These are phyloP conservation scores for Cyprinodon tularosa DNA, from an alignment of 2,113 vertebrate genomes.

Conservation along the genomic window DNA sequence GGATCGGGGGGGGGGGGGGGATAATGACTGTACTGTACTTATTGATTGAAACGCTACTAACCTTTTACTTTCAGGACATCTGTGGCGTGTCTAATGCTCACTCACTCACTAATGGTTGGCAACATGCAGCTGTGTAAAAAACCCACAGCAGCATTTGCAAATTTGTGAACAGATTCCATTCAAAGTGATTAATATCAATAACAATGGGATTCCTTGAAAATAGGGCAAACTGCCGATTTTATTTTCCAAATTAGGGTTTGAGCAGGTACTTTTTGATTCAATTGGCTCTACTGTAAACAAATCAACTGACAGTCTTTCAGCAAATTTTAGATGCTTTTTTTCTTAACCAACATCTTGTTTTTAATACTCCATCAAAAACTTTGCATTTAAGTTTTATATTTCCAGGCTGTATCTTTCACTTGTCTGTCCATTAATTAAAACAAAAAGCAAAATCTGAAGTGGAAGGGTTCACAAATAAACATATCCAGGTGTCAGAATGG, in stretches of 20 bases:
- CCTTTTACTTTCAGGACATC: slow-evolving; percentile 60
- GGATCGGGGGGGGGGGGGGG: slow-evolving; percentile 58
- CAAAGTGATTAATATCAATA: neutral
- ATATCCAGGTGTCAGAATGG: too few relatives aligned
- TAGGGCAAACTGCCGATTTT: too few relatives aligned
- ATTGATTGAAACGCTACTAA: slow-evolving; percentile 61
- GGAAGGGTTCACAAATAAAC: too few relatives aligned
- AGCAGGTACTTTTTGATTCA: neutral
- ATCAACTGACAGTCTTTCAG: neutral
- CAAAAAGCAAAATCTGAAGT: too few relatives aligned
- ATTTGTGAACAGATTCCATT: neutral
- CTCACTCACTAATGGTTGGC: slow-evolving; percentile 33
- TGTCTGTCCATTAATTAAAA: too few relatives aligned
- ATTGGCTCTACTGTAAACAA: neutral
- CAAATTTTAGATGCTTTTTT: neutral
- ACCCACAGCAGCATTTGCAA: neutral
- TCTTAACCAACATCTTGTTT: neutral
- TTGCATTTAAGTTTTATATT: neutral
- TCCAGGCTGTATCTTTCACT: too few relatives aligned
- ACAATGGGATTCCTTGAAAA: neutral
- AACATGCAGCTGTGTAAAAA: neutral
- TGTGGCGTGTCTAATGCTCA: slow-evolving; percentile 9
- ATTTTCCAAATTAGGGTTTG: neutral
- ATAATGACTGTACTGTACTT: slow-evolving; percentile 55
- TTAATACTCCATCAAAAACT: neutral